Base-by-base conservation (phyloP, 2,113 vertebrate genomes). In the Halichoeres trimaculatus region DNA sequence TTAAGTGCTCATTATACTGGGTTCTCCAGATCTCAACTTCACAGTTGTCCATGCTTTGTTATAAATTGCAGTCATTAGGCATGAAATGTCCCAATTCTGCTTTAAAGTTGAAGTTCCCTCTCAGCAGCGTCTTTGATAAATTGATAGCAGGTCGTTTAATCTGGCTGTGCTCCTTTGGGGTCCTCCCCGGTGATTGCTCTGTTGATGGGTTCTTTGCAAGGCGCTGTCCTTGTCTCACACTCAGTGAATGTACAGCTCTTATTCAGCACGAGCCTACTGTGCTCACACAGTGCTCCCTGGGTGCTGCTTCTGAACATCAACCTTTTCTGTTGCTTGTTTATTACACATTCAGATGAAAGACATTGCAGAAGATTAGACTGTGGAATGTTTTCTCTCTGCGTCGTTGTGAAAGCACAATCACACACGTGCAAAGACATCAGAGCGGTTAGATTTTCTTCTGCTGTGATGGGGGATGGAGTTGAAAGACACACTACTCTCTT, bases 111-210 rank as follows among this genome's bases (percentile, higher is more conserved):
- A 81, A 79, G 76, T 74, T 77, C 43, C 69, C 74, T 76, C 76
- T 73, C 69, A 80, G 81, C 76, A 64, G 64, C 65, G 1, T 70
- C 76, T 81, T 71, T 89, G 90, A 88, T 90, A 70, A 89, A 90
- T 83, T 81, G 82, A 87, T 88, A 55, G 81, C 82, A 45, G 74
- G 73, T 70, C 80, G 83, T 88, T 90, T 85, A 89, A 88, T 90
- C 84, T 77, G 52, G 61, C 62, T 45, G 58, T 23, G 71, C 80
- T 80, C 72, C 71, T 86, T 58, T 75, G 23, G 61, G 62, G 68
- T 86, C 78, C 70, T 90, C 82, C 60, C 51, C 1, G 24, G 61
- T 88, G 86, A 91, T 87, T 83, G 81, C 81, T 76, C 53, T 41
- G 85, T 67, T 85, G 87, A 89, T 83, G 76, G 81, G 48, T 68